Evolutionary conservation across 1,140 invertebrate species (phyloP), one percentile per base, ranked within the genome.

Genomic region (Drosophila elegans): DNA sequence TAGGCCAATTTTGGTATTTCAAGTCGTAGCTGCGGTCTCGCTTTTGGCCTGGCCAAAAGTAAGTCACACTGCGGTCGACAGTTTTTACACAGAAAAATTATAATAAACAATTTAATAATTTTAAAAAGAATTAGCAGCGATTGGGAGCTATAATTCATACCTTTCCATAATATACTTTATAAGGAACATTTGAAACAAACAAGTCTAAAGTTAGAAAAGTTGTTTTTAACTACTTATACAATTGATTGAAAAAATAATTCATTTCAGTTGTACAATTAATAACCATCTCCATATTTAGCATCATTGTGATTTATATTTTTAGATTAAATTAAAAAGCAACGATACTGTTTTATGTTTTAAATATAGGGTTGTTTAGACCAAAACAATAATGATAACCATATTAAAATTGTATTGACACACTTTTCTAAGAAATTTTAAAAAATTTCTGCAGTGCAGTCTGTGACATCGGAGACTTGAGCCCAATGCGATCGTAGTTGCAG

Each of bases 1-100:
- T 52, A 44, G 46, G 52, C 75, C 67, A 68, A 68, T 59, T 64
- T 81, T 82, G 78, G 62, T 36, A 1, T 48, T 71, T 56, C 67
- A 34, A 49, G 67, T 45, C 13, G 12, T 48, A 32, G 34, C 42
- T 71, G 71, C 5, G 39, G 57, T 54, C 44, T 54, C 7, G 57
- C 48, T 60, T 72, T 74, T 53, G 27, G 71, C 25, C 55, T 41
- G 34, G 25, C 16, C 38, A 41, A 74, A 64, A 52, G 45, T 52
- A 75, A 66, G 52, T 46, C 52, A 66, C 21, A 38, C 10, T 54
- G 69, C 29, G 51, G 49, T 48, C 9, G 25, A 9, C 36, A 10
- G 38, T 38, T 39, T 54, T 64, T 61, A 61, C 61, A 64, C 61
- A 1, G 55, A 61, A 52, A 36, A 36, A 16, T 3, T 1, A n/a